Percentiles rank a stretch among this genome's conserved stretches.
Evolutionary conservation across 2,113 vertebrate genomes (phyloP).

Genomic region (Pomatostomus ruficeps): DNA sequence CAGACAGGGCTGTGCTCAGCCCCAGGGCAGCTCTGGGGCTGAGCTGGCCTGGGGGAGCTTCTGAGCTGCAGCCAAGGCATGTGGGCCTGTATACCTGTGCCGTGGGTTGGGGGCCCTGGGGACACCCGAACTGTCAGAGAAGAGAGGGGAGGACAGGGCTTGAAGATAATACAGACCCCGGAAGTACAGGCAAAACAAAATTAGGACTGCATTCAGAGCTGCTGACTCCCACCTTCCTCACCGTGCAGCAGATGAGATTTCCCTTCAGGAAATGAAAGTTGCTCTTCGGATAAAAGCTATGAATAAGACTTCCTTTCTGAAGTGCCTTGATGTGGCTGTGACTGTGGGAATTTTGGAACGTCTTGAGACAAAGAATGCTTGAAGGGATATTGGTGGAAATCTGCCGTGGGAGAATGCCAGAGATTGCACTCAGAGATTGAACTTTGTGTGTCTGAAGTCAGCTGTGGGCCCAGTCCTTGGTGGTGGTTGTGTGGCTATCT

Average conservation of each 20-base stretch:
- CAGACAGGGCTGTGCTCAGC: neutral
- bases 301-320: neutral
- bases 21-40: neutral
- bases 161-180: neutral
- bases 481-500: neutral
- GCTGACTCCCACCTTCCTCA: neutral
- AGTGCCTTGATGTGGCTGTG: neutral
- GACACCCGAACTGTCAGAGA: neutral
- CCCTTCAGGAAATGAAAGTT: neutral
- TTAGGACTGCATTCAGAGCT: neutral
- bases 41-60: neutral
- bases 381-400: neutral
- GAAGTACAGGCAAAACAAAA: neutral
- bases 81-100: neutral
- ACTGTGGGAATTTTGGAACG: neutral
- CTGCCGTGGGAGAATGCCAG: neutral
- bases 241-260: neutral
- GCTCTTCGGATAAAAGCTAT: neutral
- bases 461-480: neutral
- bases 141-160: neutral
- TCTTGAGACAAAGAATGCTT: neutral
- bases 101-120: fast-evolving
- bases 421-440: neutral
- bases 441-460: neutral
- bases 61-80: neutral